phyloP scores from a whole-genome alignment of 2,113 vertebrate species.

The Crotalus horridus region DNA sequence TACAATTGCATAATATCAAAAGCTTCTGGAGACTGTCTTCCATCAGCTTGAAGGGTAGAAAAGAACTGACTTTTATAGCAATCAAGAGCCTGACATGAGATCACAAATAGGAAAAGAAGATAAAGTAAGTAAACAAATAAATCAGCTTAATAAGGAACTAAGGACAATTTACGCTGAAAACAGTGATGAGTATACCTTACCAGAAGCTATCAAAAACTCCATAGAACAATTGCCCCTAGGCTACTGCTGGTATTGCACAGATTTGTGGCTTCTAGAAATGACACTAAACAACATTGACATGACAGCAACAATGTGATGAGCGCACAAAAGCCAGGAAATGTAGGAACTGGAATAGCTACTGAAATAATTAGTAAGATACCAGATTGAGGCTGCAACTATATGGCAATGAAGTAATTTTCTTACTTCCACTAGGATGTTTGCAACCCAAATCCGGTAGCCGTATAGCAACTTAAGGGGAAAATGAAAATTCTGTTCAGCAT shows the following conservation, averaged over 20 bases:
- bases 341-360: background rate
- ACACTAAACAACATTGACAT: background rate
- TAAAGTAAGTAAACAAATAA: background rate
- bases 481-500: background rate
- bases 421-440: background rate
- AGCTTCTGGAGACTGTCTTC: background rate
- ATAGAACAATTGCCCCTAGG: background rate
- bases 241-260: background rate
- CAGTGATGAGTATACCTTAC: background rate
- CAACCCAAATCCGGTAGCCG: background rate
- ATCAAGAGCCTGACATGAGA: background rate
- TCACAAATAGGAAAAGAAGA: background rate
- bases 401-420: background rate
- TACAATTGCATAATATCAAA: background rate
- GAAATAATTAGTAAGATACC: background rate
- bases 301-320: background rate
- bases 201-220: background rate
- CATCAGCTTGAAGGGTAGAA: background rate
- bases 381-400: background rate
- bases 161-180: background rate
- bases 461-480: background rate
- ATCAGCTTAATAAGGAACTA: background rate
- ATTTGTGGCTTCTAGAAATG: background rate
- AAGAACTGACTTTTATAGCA: background rate
- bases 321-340: background rate